These are phyloP conservation scores for Chymomyza amoena DNA, from an alignment of 2,888 invertebrate species.

Conservation along the genomic window DNA sequence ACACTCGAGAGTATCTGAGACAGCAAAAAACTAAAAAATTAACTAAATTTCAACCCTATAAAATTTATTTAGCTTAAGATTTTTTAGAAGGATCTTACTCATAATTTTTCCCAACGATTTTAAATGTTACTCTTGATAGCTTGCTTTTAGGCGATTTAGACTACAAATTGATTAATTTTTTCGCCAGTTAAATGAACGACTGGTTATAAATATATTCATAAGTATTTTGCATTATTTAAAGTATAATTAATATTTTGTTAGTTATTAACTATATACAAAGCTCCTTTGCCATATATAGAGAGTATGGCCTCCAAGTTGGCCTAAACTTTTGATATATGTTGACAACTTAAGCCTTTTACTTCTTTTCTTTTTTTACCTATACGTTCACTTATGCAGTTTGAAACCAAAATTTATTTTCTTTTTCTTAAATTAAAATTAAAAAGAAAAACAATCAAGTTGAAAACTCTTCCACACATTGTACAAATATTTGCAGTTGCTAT, in stretches of 20 bases:
- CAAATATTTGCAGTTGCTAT: not conserved
- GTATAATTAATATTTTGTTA: conserved; percentile 20
- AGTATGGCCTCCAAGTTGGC: conserved; percentile 26
- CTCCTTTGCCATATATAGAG: conserved; percentile 56
- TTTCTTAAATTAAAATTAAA: conserved; percentile 27
- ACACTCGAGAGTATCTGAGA: no score
- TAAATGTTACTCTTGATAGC: no score
- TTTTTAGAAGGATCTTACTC: no score
- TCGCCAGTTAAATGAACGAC: not conserved
- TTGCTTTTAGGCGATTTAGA: not conserved
- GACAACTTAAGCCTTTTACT: conserved; percentile 34
- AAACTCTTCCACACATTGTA: not conserved
- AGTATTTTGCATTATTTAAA: not conserved
- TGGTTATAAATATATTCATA: not conserved
- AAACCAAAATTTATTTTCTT: conserved; percentile 51
- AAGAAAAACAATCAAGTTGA: not conserved
- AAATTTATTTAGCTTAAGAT: no score
- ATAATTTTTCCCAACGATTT: no score
- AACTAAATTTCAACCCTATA: no score
- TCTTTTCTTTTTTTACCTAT: conserved; percentile 59
- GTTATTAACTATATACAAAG: conserved; percentile 60
- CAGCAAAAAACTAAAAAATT: no score
- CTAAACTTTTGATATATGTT: conserved; percentile 18
- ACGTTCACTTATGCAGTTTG: conserved; percentile 68
- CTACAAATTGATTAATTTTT: not conserved